phyloP scores from a whole-genome alignment of 2,113 vertebrate species.

The Cyprinodon variegatus region DNA sequence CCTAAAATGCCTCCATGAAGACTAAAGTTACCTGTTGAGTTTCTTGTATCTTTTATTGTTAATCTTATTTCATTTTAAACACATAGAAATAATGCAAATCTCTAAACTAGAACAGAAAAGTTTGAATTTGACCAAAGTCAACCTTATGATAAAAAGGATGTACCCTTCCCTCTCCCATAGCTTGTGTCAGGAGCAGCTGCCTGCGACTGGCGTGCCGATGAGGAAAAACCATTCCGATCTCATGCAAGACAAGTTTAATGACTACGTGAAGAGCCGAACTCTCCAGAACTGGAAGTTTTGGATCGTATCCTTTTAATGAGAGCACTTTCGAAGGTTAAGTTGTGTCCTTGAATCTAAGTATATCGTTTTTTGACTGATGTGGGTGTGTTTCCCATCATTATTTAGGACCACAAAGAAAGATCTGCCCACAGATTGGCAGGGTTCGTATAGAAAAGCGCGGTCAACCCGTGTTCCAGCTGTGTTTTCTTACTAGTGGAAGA shows the following conservation, averaged over 20 bases:
- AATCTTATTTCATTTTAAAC: background rate
- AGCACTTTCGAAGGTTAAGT: background rate
- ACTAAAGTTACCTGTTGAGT: background rate
- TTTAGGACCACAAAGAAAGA: background rate
- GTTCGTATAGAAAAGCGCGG: no score
- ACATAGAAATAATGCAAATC: background rate
- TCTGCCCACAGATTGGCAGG: background rate
- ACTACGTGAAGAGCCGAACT: conserved; percentile 90
- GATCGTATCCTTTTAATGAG: conserved; percentile 91
- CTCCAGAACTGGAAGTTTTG: conserved; percentile 98
- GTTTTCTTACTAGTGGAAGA: background rate
- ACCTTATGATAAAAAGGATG: background rate
- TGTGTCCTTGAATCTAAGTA: background rate
- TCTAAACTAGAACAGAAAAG: background rate
- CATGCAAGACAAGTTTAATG: conserved; percentile 89
- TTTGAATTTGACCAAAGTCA: background rate
- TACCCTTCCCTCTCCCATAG: conserved; percentile 67
- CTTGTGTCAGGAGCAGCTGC: conserved; percentile 92
- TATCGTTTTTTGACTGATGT: background rate
- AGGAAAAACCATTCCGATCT: conserved; percentile 82
- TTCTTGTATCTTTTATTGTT: background rate
- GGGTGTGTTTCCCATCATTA: background rate
- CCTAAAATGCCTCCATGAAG: background rate
- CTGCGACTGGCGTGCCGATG: conserved; percentile 89
- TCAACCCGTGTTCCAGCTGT: background rate